Conservation (phyloP, 2,113 vertebrate species). For the Verasper variegatus region DNA sequence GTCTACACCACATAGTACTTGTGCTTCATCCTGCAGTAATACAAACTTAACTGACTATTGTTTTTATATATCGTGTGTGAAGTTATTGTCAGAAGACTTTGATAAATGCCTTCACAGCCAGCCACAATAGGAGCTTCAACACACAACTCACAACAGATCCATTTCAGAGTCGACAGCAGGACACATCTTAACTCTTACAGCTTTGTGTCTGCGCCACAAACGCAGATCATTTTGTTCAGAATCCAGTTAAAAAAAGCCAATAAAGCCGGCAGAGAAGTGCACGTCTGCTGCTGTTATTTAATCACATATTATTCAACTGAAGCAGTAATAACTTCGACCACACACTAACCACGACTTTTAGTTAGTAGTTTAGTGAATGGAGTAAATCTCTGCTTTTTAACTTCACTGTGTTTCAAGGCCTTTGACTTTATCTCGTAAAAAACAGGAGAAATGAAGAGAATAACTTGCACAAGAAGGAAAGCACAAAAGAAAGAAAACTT, state of each 20-base stretch:
- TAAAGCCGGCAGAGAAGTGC: slow-evolving; percentile 24
- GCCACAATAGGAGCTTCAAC: slow-evolving; percentile 17
- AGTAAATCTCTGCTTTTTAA: slow-evolving; percentile 46
- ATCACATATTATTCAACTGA: slow-evolving; percentile 21
- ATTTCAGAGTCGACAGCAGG: slow-evolving; percentile 28
- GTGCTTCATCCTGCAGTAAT: background rate
- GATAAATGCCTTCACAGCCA: slow-evolving; percentile 5
- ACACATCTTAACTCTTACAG: slow-evolving; percentile 3
- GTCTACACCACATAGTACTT: background rate
- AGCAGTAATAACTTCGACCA: slow-evolving; percentile 27
- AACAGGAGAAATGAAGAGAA: slow-evolving; percentile 22
- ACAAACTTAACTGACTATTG: background rate
- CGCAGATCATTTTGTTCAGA: slow-evolving; percentile 23
- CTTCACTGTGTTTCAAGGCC: slow-evolving; percentile 20
- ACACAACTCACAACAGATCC: slow-evolving; percentile 15
- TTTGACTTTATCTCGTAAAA: slow-evolving; percentile 36
- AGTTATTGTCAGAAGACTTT: background rate
- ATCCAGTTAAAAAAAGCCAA: slow-evolving; percentile 34
- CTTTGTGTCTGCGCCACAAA: slow-evolving; percentile 15
- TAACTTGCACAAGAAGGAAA: slow-evolving; percentile 49
- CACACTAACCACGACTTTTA: slow-evolving; percentile 33
- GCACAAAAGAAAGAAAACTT: slow-evolving; percentile 73
- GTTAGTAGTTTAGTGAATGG: slow-evolving; percentile 28
- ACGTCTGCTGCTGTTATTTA: slow-evolving; percentile 24
- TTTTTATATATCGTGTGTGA: slow-evolving; percentile 12